Base-by-base conservation (phyloP, 1,140 invertebrate species). In the Drosophila arizonae region DNA sequence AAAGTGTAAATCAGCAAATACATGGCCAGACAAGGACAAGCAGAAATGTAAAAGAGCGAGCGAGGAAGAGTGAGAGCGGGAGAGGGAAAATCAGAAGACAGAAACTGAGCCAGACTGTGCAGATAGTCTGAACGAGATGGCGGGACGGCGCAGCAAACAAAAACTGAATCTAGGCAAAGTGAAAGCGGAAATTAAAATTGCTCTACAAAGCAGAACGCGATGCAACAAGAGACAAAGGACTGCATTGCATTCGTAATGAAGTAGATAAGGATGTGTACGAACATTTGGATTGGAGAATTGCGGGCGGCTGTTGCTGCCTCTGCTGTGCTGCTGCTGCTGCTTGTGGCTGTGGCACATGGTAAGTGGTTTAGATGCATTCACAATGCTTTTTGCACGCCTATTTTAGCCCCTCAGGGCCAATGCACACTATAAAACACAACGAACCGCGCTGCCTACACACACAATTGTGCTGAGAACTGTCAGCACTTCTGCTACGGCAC, bases 121-220 rank as follows among this genome's bases (percentile, higher is more conserved):
- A 46, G 43, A 17, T 15, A 9, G 43, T 39, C 65, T 67, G 79
- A 62, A 73, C 21, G 26, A 54, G 60, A 51, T 56, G 67, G 58
- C 66, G 56, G 70, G 4, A 45, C 2, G 33, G 6, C 6, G 33
- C 33, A 10, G 36, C 72, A 64, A 77, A 75, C 54, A 82, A 79
- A 62, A 79, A 87, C 65, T 65, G 79, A 87, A 86, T 86, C 84
- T 82, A 88, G 82, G 87, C 82, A 87, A 88, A 87, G 82, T 87
- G 76, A 87, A 88, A 88, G 82, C 82, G 82, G 82, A 87, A 87
- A 87, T 87, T 87, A 87, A 87, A 87, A 87, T 88, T 87, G 84
- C 84, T 88, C 73, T 88, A 88, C 82, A 88, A 87, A 88, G 68
- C 52, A 70, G 48, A 55, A 41, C 50, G 46, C 57, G 48, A 45